These are phyloP conservation scores for Motacilla tschutschensis DNA, from an alignment of 2,113 vertebrate genomes.

Conservation along the genomic window DNA sequence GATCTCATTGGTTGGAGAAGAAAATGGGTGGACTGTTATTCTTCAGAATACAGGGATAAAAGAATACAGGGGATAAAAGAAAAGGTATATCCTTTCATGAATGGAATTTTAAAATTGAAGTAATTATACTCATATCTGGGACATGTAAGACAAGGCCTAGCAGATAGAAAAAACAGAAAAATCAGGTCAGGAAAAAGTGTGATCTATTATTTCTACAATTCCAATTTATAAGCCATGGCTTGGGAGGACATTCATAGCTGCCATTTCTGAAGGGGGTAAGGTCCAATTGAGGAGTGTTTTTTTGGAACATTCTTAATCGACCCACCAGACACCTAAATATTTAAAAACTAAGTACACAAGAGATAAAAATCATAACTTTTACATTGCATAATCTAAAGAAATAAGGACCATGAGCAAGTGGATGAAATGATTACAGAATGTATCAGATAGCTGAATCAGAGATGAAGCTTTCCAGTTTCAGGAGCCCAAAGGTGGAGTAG, in stretches of 20 bases:
- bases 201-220: background rate
- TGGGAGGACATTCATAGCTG: background rate
- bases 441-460: slow-evolving; percentile 1
- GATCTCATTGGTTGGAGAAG: background rate
- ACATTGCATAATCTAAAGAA: background rate
- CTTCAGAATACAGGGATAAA: background rate
- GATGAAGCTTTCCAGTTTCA: background rate
- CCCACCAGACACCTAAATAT: background rate
- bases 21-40: background rate
- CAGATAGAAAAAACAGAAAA: background rate
- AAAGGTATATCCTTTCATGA: background rate
- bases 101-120: background rate
- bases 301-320: background rate
- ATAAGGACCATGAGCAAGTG: background rate
- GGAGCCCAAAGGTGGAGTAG: background rate
- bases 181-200: background rate
- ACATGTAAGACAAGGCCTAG: background rate
- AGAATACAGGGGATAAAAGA: background rate
- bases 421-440: background rate
- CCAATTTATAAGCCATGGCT: background rate
- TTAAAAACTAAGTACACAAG: background rate
- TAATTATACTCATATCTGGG: background rate
- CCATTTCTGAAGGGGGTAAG: background rate
- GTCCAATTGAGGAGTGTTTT: background rate
- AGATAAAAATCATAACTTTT: background rate